These are phyloP conservation scores for Meta bourneti DNA, from an alignment of 2,888 invertebrate species.

Conservation along the genomic window DNA sequence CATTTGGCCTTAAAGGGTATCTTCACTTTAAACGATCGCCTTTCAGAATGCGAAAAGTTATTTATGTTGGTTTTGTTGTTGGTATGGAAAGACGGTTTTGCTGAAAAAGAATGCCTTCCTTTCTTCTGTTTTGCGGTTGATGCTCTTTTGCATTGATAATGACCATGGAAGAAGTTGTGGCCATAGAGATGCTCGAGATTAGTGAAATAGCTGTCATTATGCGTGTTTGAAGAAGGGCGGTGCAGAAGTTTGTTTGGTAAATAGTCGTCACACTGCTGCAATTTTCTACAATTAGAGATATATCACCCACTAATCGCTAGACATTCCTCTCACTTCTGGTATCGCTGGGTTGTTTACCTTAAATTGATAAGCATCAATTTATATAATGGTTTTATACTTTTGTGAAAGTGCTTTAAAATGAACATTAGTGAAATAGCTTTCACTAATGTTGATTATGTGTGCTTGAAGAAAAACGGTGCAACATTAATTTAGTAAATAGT, in stretches of 20 bases:
- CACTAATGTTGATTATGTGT: too few relatives aligned
- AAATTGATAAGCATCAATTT: too few relatives aligned
- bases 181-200: neutral
- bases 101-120: neutral
- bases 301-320: too few relatives aligned
- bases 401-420: too few relatives aligned
- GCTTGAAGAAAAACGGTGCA: too few relatives aligned
- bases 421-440: too few relatives aligned
- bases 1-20: slow-evolving; percentile 56
- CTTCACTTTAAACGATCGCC: slow-evolving; percentile 29
- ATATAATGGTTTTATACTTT: too few relatives aligned
- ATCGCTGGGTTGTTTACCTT: too few relatives aligned
- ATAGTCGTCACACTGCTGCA: too few relatives aligned
- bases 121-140: neutral
- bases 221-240: slow-evolving; percentile 2
- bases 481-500: too few relatives aligned
- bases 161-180: slow-evolving; percentile 13
- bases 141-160: neutral
- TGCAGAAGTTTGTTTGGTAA: neutral
- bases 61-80: slow-evolving; percentile 5
- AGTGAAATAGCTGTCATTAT: neutral
- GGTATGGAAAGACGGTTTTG: neutral
- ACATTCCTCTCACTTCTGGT: too few relatives aligned
- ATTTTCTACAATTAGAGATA: too few relatives aligned
- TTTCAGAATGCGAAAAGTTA: slow-evolving; percentile 44